Conservation (phyloP, 2,797 vertebrate genomes). For the Manis pentadactyla region DNA sequence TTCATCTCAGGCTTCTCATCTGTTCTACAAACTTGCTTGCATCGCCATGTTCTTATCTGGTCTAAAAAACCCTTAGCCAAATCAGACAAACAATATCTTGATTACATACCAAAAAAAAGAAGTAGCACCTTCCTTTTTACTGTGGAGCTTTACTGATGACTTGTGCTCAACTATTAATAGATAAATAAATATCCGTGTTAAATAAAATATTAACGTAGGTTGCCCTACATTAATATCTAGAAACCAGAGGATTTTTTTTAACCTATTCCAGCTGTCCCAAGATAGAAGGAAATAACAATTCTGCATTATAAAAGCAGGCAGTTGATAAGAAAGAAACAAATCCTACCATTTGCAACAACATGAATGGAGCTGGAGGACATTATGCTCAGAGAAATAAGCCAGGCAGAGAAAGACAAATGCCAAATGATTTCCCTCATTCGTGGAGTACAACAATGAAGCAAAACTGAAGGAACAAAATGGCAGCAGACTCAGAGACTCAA, state of each 20-base stretch:
- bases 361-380: no score
- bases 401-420: no score
- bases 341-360: no score
- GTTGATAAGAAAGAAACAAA: neutral
- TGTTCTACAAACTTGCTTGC: slow-evolving; percentile 46
- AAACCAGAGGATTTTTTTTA: slow-evolving; percentile 26
- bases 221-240: slow-evolving; percentile 40
- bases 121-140: slow-evolving; percentile 18
- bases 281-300: slow-evolving; percentile 56
- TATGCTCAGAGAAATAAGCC: no score
- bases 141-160: neutral
- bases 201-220: slow-evolving; percentile 4
- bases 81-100: slow-evolving; percentile 22
- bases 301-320: slow-evolving; percentile 55
- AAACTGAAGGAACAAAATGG: no score
- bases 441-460: no score
- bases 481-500: no score
- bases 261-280: slow-evolving; percentile 37
- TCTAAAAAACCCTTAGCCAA: slow-evolving; percentile 30
- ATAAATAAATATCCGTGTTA: slow-evolving; percentile 39
- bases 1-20: slow-evolving; percentile 39
- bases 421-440: no score
- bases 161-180: slow-evolving; percentile 46
- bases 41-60: slow-evolving; percentile 33
- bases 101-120: slow-evolving; percentile 43